Evolutionary conservation across 2,888 invertebrate genomes (phyloP).

Genomic region (Rhamnusium bicolor): DNA sequence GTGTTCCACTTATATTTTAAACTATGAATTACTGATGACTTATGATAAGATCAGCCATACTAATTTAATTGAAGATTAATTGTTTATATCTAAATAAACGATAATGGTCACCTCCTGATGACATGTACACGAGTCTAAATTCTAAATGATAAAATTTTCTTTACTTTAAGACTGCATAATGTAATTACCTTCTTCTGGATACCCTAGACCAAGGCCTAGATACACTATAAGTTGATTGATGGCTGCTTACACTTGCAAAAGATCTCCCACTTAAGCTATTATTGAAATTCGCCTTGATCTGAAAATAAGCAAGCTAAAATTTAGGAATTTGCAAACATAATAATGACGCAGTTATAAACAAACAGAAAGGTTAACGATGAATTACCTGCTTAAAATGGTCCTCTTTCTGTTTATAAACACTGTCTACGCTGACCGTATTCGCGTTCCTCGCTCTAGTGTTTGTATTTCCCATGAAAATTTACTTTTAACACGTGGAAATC

Average conservation of each 20-base stretch:
- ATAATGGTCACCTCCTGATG: slow-evolving; percentile 33
- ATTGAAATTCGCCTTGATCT: slow-evolving; percentile 76
- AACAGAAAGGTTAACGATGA: slow-evolving; percentile 54
- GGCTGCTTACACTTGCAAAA: slow-evolving; percentile 75
- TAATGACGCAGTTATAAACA: slow-evolving; percentile 66
- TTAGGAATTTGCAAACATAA: slow-evolving; percentile 16
- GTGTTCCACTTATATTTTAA: neutral
- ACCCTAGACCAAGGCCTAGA: slow-evolving; percentile 80
- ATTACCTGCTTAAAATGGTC: slow-evolving; percentile 65
- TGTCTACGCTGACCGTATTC: slow-evolving; percentile 59
- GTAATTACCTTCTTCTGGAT: slow-evolving; percentile 77
- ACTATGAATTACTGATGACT: slow-evolving; percentile 27
- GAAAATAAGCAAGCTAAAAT: slow-evolving; percentile 16
- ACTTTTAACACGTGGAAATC: slow-evolving; percentile 42
- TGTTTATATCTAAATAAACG: slow-evolving; percentile 2
- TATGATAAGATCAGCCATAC: slow-evolving; percentile 6
- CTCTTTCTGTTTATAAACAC: slow-evolving; percentile 62
- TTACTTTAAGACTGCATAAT: neutral
- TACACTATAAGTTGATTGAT: slow-evolving; percentile 76
- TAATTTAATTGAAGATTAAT: neutral
- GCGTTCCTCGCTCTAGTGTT: slow-evolving; percentile 59
- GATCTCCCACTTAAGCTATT: slow-evolving; percentile 77
- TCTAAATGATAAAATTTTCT: slow-evolving; percentile 24
- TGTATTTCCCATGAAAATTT: slow-evolving; percentile 69
- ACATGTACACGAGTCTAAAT: slow-evolving; percentile 15